phyloP scores from a whole-genome alignment of 2,888 invertebrate species.

The Alviniconcha strummeri region DNA sequence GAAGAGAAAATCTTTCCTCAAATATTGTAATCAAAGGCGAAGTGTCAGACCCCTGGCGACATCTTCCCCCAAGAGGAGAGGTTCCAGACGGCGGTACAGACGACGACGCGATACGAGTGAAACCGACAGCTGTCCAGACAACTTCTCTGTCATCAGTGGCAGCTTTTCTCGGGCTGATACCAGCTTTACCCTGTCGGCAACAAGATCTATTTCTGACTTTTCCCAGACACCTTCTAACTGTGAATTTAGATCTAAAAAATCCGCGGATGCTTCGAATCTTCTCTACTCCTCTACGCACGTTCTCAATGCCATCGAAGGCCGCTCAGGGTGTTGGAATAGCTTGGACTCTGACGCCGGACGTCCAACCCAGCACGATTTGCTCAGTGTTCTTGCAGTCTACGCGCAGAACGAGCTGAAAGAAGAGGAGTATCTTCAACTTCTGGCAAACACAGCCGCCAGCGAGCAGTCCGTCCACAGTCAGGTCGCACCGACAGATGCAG shows the following conservation, averaged over 20 bases:
- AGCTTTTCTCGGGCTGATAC: neutral
- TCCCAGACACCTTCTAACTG: neutral
- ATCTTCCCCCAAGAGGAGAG: slow-evolving; percentile 19
- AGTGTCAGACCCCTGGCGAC: slow-evolving; percentile 5
- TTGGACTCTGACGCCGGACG: neutral
- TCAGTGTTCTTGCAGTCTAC: slow-evolving; percentile 40
- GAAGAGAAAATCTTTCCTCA: slow-evolving; percentile 36
- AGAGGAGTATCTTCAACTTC: slow-evolving; percentile 47
- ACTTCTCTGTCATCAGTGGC: neutral
- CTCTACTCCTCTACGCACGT: neutral
- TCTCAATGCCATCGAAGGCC: neutral
- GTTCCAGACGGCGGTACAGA: neutral
- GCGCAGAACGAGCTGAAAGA: slow-evolving; percentile 59
- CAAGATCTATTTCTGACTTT: neutral
- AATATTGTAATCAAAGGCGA: slow-evolving; percentile 28
- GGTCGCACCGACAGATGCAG: neutral
- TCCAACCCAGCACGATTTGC: slow-evolving; percentile 29
- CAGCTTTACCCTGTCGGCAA: neutral
- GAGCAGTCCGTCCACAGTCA: too few relatives aligned
- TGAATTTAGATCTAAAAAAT: neutral
- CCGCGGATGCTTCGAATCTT: neutral
- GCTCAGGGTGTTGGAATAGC: too few relatives aligned
- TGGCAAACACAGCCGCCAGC: slow-evolving; percentile 12
- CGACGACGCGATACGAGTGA: neutral
- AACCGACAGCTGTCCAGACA: neutral